A percentile compares a stretch with the other conserved stretches of the same genome.
phyloP scores from a whole-genome alignment of 2,113 vertebrate species.

The Lamprologus tigripictilis region DNA sequence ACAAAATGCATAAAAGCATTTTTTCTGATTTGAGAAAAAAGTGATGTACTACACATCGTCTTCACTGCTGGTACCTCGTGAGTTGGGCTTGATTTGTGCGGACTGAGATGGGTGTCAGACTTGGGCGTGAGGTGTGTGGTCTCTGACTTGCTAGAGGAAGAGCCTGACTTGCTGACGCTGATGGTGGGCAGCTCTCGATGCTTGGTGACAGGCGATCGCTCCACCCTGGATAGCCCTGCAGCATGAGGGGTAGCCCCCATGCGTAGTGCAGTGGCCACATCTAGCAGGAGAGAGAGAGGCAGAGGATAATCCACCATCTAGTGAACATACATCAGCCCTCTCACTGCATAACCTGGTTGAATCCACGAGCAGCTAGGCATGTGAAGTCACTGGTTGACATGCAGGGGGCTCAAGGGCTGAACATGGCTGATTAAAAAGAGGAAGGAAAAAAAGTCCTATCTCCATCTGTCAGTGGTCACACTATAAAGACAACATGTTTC shows the following conservation, averaged over 20 bases:
- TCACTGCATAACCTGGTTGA: conserved; percentile 17
- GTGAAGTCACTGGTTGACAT: conserved; percentile 35
- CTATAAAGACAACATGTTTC: conserved; percentile 30
- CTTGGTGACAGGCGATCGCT: conserved; percentile 64
- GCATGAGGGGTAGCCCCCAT: conserved; percentile 60
- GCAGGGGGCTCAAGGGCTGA: conserved; percentile 52
- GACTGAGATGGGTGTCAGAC: conserved; percentile 79
- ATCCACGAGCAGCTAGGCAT: conserved; percentile 24
- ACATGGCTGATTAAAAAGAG: conserved; percentile 52
- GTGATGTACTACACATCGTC: not conserved
- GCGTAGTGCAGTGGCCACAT: conserved; percentile 60
- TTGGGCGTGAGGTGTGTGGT: conserved; percentile 65
- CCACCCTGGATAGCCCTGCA: conserved; percentile 50
- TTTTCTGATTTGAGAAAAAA: not conserved
- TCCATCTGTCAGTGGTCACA: conserved; percentile 59
- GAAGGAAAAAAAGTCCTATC: conserved; percentile 28
- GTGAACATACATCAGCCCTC: not conserved
- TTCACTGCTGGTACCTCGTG: conserved; percentile 78
- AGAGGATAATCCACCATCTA: not conserved
- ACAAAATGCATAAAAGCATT: not conserved
- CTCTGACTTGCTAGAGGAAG: conserved; percentile 70
- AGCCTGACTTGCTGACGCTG: conserved; percentile 68
- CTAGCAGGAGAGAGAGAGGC: conserved; percentile 22
- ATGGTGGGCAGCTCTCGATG: conserved; percentile 71
- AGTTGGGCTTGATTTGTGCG: conserved; percentile 87